Evolutionary conservation across 2,797 vertebrate genomes (phyloP), one percentile per base, ranked within the genome.

Genomic region (Trematomus bernacchii): DNA sequence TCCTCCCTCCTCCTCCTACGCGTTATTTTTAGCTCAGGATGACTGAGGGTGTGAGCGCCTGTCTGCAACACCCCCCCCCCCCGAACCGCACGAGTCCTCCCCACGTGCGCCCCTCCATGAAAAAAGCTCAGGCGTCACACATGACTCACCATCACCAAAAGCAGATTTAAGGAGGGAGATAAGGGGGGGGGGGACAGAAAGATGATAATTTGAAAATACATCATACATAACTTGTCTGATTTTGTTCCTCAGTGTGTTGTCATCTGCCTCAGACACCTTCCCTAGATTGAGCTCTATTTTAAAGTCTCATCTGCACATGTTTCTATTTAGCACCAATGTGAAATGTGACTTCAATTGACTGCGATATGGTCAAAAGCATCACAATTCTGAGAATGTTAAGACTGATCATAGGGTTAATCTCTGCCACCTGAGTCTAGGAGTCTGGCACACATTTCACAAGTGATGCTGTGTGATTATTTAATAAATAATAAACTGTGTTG

Each of bases 1-100:
- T 84, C 85, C 76, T 62, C 74, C 80, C 78, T 68, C 77, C 88
- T 76, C 70, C 62, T 2, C 62, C 10, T 0, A 14, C 10, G 10
- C 0, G 43, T 79, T 94, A 94, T 94, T 92, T 92, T 92, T 94
- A 94, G 91, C 81, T 23, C 68, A 37, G n/a, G 74, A 86, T 58
- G 85, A 81, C 83, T 90, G 84, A 59, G 79, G 71, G 77, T 58
- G 60, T 67, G 83, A 84, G 82, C 8, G 57, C 51, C 84, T 67
- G 86, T 91, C 91, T 93, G 89, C 83, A n/a, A n/a, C 80, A 76
- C 68, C 6, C 10, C 50, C 10, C 16, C 33, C 63, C 33, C 5
- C 6, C 33, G 33, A 1, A 8, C 6, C 93, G 93, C 91, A 91
- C 93, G 93, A 86, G 82, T 3, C 50, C 21, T 0, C 70, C 3